These are phyloP conservation scores for Eidolon helvum DNA, from an alignment of 2,113 vertebrate species.

Conservation along the genomic window DNA sequence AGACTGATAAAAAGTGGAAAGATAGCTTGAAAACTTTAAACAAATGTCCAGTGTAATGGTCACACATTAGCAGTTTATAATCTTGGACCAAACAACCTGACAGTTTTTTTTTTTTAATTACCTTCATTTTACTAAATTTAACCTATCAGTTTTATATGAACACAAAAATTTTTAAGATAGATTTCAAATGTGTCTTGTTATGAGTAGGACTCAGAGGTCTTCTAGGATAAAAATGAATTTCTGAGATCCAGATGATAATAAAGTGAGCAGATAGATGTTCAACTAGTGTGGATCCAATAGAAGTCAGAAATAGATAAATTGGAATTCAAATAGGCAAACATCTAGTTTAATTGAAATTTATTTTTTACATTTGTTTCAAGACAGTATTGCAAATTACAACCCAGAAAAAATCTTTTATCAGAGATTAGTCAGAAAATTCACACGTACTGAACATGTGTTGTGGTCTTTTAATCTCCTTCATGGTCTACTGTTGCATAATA, in stretches of 20 bases:
- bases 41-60: not conserved
- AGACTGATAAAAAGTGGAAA: not conserved
- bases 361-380: conserved; percentile 38
- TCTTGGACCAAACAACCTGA: not conserved
- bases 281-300: not conserved
- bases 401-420: not conserved
- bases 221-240: not conserved
- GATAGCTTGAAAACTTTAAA: not conserved
- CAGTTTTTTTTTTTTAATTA: not conserved
- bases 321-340: not conserved
- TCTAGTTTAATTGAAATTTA: conserved; percentile 9
- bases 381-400: conserved; percentile 1
- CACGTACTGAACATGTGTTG: not conserved
- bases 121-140: conserved; percentile 20
- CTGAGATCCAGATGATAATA: not conserved
- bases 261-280: not conserved
- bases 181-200: not conserved
- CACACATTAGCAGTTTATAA: not conserved
- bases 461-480: not conserved
- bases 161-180: not conserved
- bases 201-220: not conserved
- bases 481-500: not conserved
- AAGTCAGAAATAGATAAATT: not conserved
- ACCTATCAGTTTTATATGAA: not conserved
- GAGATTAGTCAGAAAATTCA: not conserved